Conservation (phyloP, 2,113 vertebrate genomes). For the Orthonyx spaldingii region DNA sequence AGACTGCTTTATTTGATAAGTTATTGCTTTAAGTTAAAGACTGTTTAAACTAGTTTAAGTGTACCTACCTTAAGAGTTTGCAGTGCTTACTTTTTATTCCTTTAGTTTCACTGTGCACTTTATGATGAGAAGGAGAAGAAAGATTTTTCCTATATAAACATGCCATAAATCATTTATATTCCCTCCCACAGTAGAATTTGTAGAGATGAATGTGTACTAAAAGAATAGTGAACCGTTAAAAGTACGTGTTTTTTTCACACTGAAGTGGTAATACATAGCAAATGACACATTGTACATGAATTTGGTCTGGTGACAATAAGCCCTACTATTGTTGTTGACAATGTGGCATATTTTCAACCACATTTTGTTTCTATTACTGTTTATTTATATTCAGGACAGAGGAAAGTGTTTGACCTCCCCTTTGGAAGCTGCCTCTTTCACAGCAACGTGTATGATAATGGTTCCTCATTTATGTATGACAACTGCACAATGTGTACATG, state of each 20-base stretch:
- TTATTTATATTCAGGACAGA: conserved; percentile 82
- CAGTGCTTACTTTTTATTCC: conserved; percentile 10
- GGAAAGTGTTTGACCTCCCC: conserved; percentile 95
- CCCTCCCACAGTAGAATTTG: neutral
- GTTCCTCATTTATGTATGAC: conserved; percentile 83
- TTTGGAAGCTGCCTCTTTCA: conserved; percentile 94
- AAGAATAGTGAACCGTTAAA: conserved; percentile 5
- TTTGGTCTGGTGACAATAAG: conserved; percentile 38
- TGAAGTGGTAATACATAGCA: conserved; percentile 9
- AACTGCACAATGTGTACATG: conserved; percentile 92
- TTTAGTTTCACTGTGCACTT: neutral
- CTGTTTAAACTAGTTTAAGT: conserved; percentile 15
- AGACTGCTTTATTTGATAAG: conserved; percentile 3
- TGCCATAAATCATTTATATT: conserved; percentile 26
- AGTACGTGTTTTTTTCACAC: neutral
- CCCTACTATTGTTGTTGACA: conserved; percentile 5
- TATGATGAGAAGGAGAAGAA: neutral
- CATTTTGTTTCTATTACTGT: conserved; percentile 20
- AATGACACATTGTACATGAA: neutral
- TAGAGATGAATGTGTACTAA: neutral
- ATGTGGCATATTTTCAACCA: neutral
- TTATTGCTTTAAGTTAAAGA: neutral
- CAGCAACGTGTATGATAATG: conserved; percentile 92
- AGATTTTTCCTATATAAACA: conserved; percentile 24
- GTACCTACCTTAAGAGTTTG: neutral